Base-by-base conservation (phyloP, 2,888 invertebrate species). In the Cetonia aurata region DNA sequence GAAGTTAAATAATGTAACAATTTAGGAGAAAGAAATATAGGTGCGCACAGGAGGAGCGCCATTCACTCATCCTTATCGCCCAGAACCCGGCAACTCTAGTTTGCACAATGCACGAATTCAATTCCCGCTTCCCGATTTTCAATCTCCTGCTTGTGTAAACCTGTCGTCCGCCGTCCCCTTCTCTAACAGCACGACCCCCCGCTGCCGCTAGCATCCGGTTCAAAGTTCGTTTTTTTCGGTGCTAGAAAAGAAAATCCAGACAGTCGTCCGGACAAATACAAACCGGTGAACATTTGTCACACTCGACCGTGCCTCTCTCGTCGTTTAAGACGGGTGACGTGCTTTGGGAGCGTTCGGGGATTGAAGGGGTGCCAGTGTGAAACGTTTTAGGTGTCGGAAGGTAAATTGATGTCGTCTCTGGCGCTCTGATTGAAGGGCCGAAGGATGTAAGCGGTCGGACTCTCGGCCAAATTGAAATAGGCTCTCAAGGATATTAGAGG, bases 391-490 rank as follows among this genome's bases (percentile, higher is more conserved):
- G 33, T 12, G 53, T 19, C 17, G 41, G 37, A 59, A 59, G 59
- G 59, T 59, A 59, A 59, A 59, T 59, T 59, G 44, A 59, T 59
- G 59, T 59, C 59, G 59, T 59, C 25, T 4, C 42, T 19, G 44
- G 42, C 59, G 41, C 56, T 1, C 17, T 59, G 59, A 59, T 59
- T 59, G 59, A 59, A 59, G 59, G 15, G 42, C 42, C 41, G 13
- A 41, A 57, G 42, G 57, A 19, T 19, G 57, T 57, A 17, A 15
- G 52, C 17, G 19, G 41, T 6, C 10, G 42, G 42, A 57, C 42
- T 37, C 41, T 41, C 12, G 8, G 1, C 41, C 42, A 42, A 57
- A 57, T 57, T 57, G 57, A 57, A 42, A 41, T 57, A 10, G 57
- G 42, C 57, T 57, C 57, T 57, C 42, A 57, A 57, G 15, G 17